Conservation (phyloP, 1,140 invertebrate genomes). For the Listronotus oregonensis region DNA sequence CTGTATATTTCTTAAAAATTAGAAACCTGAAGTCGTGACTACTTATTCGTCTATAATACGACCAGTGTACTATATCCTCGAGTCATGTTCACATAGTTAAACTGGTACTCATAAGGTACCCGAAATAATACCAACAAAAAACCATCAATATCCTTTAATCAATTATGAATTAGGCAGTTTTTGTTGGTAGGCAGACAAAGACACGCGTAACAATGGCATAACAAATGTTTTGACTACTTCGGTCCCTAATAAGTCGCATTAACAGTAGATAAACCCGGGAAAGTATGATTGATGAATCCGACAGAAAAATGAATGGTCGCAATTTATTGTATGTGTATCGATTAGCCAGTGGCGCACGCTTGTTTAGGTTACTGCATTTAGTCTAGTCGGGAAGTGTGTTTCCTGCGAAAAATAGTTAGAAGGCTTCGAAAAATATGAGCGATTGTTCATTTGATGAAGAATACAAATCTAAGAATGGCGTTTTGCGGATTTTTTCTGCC, state of each 20-base stretch:
- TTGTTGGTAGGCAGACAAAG: constrained; percentile 29
- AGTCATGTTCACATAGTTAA: constrained; percentile 4
- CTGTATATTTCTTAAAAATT: no score
- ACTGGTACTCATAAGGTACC: background rate
- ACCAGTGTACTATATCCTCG: background rate
- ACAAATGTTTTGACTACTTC: constrained; percentile 41
- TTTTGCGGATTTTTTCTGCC: no score
- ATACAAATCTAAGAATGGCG: no score
- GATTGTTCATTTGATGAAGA: no score
- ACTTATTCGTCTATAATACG: no score
- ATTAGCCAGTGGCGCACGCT: constrained; percentile 15
- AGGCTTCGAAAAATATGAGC: no score
- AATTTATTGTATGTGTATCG: constrained; percentile 32
- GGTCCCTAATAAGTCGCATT: constrained; percentile 37
- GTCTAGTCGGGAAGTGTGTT: no score
- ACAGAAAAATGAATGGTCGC: constrained; percentile 34
- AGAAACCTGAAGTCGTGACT: no score
- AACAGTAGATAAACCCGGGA: constrained; percentile 31
- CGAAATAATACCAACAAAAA: constrained; percentile 16
- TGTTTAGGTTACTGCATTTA: background rate
- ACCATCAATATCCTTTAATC: constrained; percentile 36
- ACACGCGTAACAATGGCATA: constrained; percentile 31
- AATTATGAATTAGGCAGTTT: constrained; percentile 31
- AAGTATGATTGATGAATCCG: constrained; percentile 40
- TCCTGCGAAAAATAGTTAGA: no score